Evolutionary conservation across 2,797 vertebrate species (phyloP), one percentile per base, ranked within the genome.

Genomic region (Tokudaia muenninki): DNA sequence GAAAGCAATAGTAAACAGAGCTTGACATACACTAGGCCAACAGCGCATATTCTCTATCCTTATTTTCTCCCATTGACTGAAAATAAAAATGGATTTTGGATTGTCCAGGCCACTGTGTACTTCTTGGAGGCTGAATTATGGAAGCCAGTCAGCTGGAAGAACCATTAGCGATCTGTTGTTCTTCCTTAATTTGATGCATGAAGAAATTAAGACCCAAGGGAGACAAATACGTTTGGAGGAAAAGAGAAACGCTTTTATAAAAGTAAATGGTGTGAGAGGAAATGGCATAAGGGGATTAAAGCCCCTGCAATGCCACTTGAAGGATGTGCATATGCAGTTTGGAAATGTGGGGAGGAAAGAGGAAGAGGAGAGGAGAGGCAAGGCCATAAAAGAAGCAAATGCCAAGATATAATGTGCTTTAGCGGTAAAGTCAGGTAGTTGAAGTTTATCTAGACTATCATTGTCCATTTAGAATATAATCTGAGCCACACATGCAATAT

Each of bases 121-220:
- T 95, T 82, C 67, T 92, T 57, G 74, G 67, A 87, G 67, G 81
- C 10, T 41, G 90, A 92, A 77, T 86, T 90, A 87, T 65, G 87
- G 87, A 26, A 92, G 77, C 21, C 26, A 63, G 44, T 92, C 65
- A 41, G 16, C 59, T 84, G 83, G 52, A 87, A 96, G 70, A 77
- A 79, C 77, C 50, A 61, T 34, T 82, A 87, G 55, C 41, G 26
- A 82, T 94, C 44, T 94, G 57, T 34, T 41, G 57, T 5, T 92
- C 7, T 92, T 87, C 77, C 77, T 82, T 82, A 77, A 92, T 92
- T 86, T 93, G 44, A 95, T 61, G 78, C 89, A 72, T 6, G 16
- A 65, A 47, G 41, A 94, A 82, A 31, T 67, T 44, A 83, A 91
- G 41, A 84, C 72, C n/a, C 31, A 61, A 78, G 72, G 78, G 75